Evolutionary conservation across 2,888 invertebrate genomes (phyloP).

Genomic region (Amphipoea oculea): DNA sequence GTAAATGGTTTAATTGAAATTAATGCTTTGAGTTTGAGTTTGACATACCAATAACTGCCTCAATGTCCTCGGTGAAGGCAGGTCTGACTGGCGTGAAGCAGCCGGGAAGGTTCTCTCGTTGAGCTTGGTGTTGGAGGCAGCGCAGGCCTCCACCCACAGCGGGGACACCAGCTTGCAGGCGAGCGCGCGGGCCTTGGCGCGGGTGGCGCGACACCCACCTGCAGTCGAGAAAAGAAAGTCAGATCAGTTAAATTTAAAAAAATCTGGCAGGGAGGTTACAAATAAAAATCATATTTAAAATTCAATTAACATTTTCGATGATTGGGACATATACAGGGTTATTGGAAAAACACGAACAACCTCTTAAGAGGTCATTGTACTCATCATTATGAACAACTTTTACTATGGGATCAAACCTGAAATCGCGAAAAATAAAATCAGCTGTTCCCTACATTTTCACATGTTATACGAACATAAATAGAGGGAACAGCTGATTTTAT

Average conservation of each 20-base stretch:
- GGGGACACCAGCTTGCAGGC: slow-evolving; percentile 83
- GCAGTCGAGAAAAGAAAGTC: neutral
- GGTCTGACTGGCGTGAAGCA: slow-evolving; percentile 79
- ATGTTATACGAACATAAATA: too few relatives aligned
- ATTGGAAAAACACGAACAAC: too few relatives aligned
- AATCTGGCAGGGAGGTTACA: too few relatives aligned
- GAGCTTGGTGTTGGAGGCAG: slow-evolving; percentile 72
- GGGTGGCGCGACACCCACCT: slow-evolving; percentile 79
- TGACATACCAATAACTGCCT: slow-evolving; percentile 64
- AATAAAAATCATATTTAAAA: neutral
- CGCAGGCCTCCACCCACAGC: slow-evolving; percentile 87
- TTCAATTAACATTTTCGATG: neutral
- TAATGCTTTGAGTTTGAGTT: too few relatives aligned
- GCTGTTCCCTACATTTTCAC: too few relatives aligned
- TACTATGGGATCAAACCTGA: too few relatives aligned
- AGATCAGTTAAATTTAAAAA: neutral
- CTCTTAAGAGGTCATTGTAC: too few relatives aligned
- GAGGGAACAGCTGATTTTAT: too few relatives aligned
- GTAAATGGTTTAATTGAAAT: too few relatives aligned
- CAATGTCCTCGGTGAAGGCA: slow-evolving; percentile 82
- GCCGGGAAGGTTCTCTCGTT: slow-evolving; percentile 82
- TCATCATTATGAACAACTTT: too few relatives aligned
- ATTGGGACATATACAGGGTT: neutral
- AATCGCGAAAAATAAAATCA: too few relatives aligned
- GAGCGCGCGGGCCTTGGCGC: slow-evolving; percentile 79